Percentiles rank a stretch among this genome's conserved stretches.
Conservation (phyloP, 2,797 vertebrate species). For the Melanogrammus aeglefinus region DNA sequence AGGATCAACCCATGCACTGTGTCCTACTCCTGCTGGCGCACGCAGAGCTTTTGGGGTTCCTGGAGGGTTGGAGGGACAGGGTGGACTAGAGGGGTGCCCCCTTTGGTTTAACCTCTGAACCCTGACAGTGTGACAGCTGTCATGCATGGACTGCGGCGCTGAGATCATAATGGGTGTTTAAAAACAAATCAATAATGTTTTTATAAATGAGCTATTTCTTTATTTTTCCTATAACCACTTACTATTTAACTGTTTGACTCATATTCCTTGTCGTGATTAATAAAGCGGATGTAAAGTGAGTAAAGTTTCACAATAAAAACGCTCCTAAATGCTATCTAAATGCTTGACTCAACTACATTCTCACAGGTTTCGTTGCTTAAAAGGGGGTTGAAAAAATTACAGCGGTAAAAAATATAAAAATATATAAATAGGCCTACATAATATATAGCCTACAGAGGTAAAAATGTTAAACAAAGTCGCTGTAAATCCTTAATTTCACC, state of each 20-base stretch:
- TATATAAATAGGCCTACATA: too few species aligned
- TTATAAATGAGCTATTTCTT: too few species aligned
- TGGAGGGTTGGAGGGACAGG: neutral
- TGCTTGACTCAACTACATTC: too few species aligned
- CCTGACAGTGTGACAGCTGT: constrained; percentile 1
- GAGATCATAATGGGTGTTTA: neutral
- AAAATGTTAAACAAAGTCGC: too few species aligned
- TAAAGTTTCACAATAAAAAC: neutral
- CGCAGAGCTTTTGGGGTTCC: neutral
- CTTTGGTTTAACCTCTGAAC: constrained; percentile 1
- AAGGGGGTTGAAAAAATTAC: neutral
- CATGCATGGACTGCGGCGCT: neutral
- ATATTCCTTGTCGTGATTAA: neutral
- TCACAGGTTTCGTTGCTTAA: too few species aligned
- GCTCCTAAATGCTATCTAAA: too few species aligned
- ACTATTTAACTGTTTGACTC: too few species aligned
- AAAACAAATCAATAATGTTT: too few species aligned
- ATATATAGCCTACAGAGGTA: too few species aligned
- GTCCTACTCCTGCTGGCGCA: neutral
- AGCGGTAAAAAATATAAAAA: too few species aligned
- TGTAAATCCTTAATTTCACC: too few species aligned
- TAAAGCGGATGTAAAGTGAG: neutral
- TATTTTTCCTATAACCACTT: too few species aligned
- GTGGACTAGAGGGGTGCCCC: neutral
- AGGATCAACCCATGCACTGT: neutral